phyloP scores from a whole-genome alignment of 2,113 vertebrate genomes.

The Clarias macrocephalus region DNA sequence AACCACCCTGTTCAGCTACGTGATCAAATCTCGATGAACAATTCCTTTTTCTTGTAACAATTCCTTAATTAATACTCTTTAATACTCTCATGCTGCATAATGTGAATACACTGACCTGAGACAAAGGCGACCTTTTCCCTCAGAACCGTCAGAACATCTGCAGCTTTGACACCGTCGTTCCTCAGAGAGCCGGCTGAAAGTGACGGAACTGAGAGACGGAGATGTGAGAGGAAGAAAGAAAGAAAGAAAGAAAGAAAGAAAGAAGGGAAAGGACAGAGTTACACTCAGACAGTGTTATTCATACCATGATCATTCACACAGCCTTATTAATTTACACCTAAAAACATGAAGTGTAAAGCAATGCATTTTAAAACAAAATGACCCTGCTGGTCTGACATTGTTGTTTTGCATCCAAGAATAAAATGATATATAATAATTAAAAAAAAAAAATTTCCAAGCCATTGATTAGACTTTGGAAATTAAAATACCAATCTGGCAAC shows the following conservation, averaged over 20 bases:
- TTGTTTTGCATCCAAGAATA: not conserved
- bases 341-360: not conserved
- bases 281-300: not conserved
- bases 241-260: not conserved
- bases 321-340: not conserved
- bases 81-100: not conserved
- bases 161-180: constrained; percentile 89
- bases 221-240: not conserved
- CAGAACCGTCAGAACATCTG: constrained; percentile 93
- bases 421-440: not conserved
- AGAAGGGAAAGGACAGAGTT: not conserved
- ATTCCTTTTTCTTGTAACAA: not conserved
- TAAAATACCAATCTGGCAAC: constrained; percentile 4
- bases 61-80: constrained; percentile 14
- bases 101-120: constrained; percentile 79
- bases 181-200: constrained; percentile 82
- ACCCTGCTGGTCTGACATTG: not conserved
- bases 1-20: not conserved
- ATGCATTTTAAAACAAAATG: not conserved
- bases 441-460: too few species aligned
- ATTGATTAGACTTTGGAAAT: not conserved
- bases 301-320: not conserved
- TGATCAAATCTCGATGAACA: not conserved
- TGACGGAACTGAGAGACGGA: constrained; percentile 51
- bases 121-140: constrained; percentile 99